A percentile compares a stretch with the other conserved stretches of the same genome.
Conservation (phyloP, 1,140 invertebrate species). For the Physella acuta region DNA sequence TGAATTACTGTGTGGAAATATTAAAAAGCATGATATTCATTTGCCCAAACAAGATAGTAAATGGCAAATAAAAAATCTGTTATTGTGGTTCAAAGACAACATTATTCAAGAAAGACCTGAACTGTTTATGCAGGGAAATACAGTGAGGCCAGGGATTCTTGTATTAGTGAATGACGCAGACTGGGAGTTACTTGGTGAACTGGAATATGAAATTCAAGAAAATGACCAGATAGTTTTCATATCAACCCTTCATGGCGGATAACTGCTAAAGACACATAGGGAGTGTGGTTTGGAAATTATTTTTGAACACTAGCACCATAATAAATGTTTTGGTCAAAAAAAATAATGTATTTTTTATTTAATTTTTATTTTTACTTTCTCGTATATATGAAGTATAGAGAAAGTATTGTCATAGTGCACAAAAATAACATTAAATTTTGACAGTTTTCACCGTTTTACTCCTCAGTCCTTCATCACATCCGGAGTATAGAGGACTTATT, state of each 20-base stretch:
- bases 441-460: too few relatives aligned
- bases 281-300: too few relatives aligned
- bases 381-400: too few relatives aligned
- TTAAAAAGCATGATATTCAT: constrained; percentile 72
- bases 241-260: constrained; percentile 75
- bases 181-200: constrained; percentile 81
- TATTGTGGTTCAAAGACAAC: constrained; percentile 83
- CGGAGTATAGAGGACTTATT: too few relatives aligned
- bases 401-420: too few relatives aligned
- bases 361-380: too few relatives aligned
- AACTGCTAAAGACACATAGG: too few relatives aligned
- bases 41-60: constrained; percentile 62
- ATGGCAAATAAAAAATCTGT: constrained; percentile 73
- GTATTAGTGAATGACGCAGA: constrained; percentile 90
- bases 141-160: constrained; percentile 86
- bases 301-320: too few relatives aligned
- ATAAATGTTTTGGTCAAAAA: too few relatives aligned
- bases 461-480: too few relatives aligned
- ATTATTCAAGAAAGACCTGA: constrained; percentile 82
- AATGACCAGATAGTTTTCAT: constrained; percentile 71
- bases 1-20: constrained; percentile 81
- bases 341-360: too few relatives aligned
- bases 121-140: constrained; percentile 82
- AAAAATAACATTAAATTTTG: too few relatives aligned
- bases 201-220: constrained; percentile 67